These are phyloP conservation scores for Diachasmimorpha longicaudata DNA, from an alignment of 1,140 invertebrate genomes.

Conservation along the genomic window DNA sequence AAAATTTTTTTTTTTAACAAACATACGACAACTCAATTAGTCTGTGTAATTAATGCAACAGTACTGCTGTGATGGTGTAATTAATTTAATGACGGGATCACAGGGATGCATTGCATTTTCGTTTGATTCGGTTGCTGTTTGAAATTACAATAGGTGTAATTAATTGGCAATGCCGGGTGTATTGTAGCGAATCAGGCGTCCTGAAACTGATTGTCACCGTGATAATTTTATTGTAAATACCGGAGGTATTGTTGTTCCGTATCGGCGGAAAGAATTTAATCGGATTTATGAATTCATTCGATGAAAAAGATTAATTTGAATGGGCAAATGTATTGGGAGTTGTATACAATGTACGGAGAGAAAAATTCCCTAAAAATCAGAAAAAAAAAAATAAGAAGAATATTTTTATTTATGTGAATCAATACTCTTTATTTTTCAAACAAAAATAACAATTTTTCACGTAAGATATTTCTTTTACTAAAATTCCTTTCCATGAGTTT, in stretches of 20 bases:
- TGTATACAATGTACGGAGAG: no score
- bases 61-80: neutral
- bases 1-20: neutral
- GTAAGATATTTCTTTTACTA: no score
- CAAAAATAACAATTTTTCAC: no score
- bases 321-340: neutral
- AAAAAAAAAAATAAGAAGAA: no score
- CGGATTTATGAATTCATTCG: neutral
- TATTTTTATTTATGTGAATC: no score
- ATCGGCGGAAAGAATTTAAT: neutral
- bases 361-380: no score
- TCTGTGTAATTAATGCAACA: neutral
- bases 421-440: no score
- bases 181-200: neutral
- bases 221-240: neutral
- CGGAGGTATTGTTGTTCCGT: neutral
- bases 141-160: neutral
- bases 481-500: no score
- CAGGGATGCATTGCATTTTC: neutral
- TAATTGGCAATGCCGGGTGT: neutral
- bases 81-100: neutral
- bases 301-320: neutral
- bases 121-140: neutral
- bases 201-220: neutral
- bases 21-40: neutral